Evolutionary conservation across 2,113 vertebrate genomes (phyloP), one percentile per base, ranked within the genome.

Genomic region (Ceyx cyanopectus): DNA sequence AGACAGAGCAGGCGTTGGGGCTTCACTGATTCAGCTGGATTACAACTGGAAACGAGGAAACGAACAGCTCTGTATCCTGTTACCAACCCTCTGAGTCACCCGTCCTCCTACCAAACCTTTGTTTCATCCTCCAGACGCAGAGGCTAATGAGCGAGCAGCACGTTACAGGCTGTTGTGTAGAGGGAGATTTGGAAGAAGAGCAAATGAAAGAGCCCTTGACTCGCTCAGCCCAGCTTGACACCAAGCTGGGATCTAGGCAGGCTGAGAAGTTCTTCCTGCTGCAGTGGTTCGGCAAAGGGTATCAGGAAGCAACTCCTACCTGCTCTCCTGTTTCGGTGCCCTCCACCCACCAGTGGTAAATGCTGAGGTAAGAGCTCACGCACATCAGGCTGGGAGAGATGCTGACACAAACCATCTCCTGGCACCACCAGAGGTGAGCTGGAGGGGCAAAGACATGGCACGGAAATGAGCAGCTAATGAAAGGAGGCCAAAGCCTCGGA

Each of bases 11-110:
- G 67, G 54, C 12, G 1, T 29, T 68, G 0, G 2, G 69, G 19
- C 74, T 56, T 56, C 24, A 54, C 94, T 93, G 89, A 92, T 91
- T 95, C 95, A 95, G 79, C 73, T 51, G 72, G 65, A 85, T 93
- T 91, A 56, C 85, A 87, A 80, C 84, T 80, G 75, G 70, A 79
- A 92, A 85, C 41, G 32, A 62, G 87, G 92, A 93, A 94, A 62
- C 0, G 2, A 92, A 66, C 51, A 92, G 72, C 79, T 70, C 91
- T 34, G 63, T 30, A 92, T 87, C 92, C 89, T 94, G 51, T 48
- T 92, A 92, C 81, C 87, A 92, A 27, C 65, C 56, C 70, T 69
- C 81, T 92, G 92, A 96, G 85, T 96, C 94, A 96, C 72, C 56
- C 9, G 0, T 69, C 90, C 48, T 68, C 80, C 94, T 90, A 68